These are phyloP conservation scores for Glaucidium brasilianum DNA, from an alignment of 2,113 vertebrate genomes.

Conservation along the genomic window DNA sequence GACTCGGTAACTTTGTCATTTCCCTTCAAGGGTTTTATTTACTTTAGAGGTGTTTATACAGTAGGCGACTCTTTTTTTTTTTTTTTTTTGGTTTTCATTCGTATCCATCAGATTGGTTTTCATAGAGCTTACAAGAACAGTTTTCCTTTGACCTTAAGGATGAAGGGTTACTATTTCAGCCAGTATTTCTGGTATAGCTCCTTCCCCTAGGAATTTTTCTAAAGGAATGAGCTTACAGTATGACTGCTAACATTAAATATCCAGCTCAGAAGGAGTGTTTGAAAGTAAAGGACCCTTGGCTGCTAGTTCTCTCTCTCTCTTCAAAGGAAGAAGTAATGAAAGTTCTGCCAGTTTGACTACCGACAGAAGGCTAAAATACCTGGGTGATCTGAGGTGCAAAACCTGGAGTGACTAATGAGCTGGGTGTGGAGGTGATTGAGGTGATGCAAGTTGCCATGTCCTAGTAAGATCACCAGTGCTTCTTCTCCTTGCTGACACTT, in stretches of 20 bases:
- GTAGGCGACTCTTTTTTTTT: not conserved
- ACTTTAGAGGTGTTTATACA: conserved; percentile 24
- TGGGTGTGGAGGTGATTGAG: not conserved
- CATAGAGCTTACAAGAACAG: not conserved
- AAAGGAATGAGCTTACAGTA: not conserved
- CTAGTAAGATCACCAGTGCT: not conserved
- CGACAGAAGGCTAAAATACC: not conserved
- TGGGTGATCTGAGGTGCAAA: not conserved
- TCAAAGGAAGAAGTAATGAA: not conserved
- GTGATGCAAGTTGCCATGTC: not conserved
- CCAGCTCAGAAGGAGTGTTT: conserved; percentile 4
- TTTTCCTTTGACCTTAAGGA: conserved; percentile 36
- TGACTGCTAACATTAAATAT: conserved; percentile 39
- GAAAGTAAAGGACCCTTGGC: conserved; percentile 23
- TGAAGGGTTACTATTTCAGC: conserved; percentile 44
- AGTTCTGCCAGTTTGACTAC: not conserved
- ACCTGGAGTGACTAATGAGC: not conserved
- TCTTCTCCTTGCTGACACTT: not conserved
- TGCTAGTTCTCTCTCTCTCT: not conserved
- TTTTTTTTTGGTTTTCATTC: not conserved
- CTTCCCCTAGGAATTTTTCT: conserved; percentile 27
- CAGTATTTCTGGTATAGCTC: not conserved
- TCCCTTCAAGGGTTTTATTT: conserved; percentile 48
- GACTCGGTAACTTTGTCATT: conserved; percentile 27
- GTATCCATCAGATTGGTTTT: not conserved